Evolutionary conservation across 92 coral and sea anemone species (phyloP).

Genomic region (Bergia sp.): DNA sequence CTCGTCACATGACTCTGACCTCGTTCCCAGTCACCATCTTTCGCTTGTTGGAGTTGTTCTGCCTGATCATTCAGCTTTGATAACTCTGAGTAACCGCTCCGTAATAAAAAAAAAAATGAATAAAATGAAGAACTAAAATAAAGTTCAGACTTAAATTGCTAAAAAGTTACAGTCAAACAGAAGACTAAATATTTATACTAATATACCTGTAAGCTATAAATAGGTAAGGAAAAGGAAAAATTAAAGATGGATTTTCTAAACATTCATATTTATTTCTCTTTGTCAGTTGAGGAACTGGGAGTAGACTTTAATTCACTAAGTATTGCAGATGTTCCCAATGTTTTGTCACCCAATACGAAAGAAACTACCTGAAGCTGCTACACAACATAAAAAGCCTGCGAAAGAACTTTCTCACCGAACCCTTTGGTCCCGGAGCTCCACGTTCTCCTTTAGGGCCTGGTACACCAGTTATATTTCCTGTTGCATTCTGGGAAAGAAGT

Average conservation of each 20-base stretch:
- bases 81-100: not conserved
- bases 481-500: constrained; percentile 19
- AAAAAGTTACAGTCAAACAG: not conserved
- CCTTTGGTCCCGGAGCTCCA: constrained; percentile 16
- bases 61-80: not conserved
- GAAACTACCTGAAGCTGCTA: not conserved
- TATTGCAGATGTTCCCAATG: too few species aligned
- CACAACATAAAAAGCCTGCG: not conserved
- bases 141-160: too few species aligned
- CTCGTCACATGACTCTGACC: not conserved
- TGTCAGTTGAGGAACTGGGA: too few species aligned
- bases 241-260: too few species aligned
- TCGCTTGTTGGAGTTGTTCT: not conserved
- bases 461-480: constrained; percentile 14
- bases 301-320: too few species aligned
- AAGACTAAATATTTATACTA: not conserved
- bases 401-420: not conserved
- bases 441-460: constrained; percentile 31
- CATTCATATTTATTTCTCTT: too few species aligned
- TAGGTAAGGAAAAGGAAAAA: too few species aligned
- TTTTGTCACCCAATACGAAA: not conserved
- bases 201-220: too few species aligned
- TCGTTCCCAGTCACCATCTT: not conserved
- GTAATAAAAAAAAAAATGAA: too few species aligned
- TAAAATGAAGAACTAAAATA: too few species aligned